A percentile compares a stretch with the other conserved stretches of the same genome.
Evolutionary conservation across 2,113 vertebrate species (phyloP).

Genomic region (Apodemus sylvaticus): DNA sequence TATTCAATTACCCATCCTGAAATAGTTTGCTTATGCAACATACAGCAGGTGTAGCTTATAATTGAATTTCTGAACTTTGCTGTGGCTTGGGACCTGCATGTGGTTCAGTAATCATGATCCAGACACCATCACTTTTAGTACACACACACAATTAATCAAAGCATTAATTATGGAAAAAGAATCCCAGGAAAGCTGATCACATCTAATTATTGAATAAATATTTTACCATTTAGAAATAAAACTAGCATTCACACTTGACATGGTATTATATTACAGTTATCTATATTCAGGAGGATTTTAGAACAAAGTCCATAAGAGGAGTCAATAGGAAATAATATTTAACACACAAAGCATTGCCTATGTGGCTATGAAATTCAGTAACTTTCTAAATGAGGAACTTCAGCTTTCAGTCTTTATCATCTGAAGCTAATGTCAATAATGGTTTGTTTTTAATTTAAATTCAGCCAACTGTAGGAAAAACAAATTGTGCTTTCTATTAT

Average conservation of each 20-base stretch:
- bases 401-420: conserved; percentile 59
- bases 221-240: conserved; percentile 63
- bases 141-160: conserved; percentile 57
- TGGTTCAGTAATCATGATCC: conserved; percentile 73
- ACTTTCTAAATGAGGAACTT: conserved; percentile 61
- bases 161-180: conserved; percentile 80
- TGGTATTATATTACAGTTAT: background rate
- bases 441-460: conserved; percentile 66
- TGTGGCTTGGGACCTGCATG: conserved; percentile 63
- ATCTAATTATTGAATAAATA: conserved; percentile 68
- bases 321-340: conserved; percentile 13
- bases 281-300: conserved; percentile 34
- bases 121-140: conserved; percentile 48
- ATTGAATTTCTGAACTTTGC: conserved; percentile 72
- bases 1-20: conserved; percentile 59
- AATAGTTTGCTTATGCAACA: conserved; percentile 59
- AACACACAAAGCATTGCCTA: background rate
- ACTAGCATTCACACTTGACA: conserved; percentile 17
- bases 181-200: conserved; percentile 62
- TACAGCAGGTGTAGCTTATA: conserved; percentile 74
- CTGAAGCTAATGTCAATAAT: conserved; percentile 64
- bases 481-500: conserved; percentile 20
- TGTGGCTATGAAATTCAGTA: conserved; percentile 44
- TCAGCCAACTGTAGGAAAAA: conserved; percentile 37
- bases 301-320: background rate